These are phyloP conservation scores for Acrocyrtus sp. DNA, from an alignment of 2,888 invertebrate species.

Conservation along the genomic window DNA sequence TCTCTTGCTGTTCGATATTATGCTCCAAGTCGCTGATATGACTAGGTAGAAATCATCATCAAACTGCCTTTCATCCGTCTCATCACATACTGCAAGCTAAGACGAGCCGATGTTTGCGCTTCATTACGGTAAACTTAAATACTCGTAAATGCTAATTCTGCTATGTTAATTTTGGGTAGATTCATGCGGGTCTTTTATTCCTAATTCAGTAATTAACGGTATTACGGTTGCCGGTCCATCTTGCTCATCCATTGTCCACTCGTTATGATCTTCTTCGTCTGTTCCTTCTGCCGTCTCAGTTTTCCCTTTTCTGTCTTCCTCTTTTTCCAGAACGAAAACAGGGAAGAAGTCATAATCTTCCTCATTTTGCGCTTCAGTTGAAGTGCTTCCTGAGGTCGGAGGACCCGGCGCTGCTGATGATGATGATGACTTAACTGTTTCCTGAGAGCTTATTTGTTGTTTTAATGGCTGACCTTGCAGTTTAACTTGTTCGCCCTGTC, in stretches of 20 bases:
- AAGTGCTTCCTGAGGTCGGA: not conserved
- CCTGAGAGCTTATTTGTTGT: not conserved
- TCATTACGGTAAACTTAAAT: not conserved
- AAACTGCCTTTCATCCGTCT: not conserved
- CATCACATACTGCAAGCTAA: not conserved
- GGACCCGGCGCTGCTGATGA: not conserved
- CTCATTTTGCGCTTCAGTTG: conserved; percentile 10
- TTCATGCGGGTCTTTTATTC: conserved; percentile 56
- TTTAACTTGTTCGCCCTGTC: not conserved
- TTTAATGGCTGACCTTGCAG: not conserved
- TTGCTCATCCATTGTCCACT: conserved; percentile 50
- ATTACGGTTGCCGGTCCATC: conserved; percentile 61
- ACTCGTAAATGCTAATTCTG: not conserved
- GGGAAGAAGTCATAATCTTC: conserved; percentile 47
- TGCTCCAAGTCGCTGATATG: conserved; percentile 44
- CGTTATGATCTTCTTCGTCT: conserved; percentile 44
- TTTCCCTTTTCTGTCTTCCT: conserved; percentile 18
- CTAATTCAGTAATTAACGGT: conserved; percentile 63
- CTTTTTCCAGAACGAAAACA: conserved; percentile 45
- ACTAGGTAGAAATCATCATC: conserved; percentile 20
- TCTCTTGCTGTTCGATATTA: conserved; percentile 35
- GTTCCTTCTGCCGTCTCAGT: conserved; percentile 26
- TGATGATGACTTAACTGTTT: not conserved
- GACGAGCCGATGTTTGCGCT: not conserved
- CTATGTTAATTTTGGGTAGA: not conserved